Evolutionary conservation across 2,113 vertebrate species (phyloP).

Genomic region (Semicossyphus pulcher): DNA sequence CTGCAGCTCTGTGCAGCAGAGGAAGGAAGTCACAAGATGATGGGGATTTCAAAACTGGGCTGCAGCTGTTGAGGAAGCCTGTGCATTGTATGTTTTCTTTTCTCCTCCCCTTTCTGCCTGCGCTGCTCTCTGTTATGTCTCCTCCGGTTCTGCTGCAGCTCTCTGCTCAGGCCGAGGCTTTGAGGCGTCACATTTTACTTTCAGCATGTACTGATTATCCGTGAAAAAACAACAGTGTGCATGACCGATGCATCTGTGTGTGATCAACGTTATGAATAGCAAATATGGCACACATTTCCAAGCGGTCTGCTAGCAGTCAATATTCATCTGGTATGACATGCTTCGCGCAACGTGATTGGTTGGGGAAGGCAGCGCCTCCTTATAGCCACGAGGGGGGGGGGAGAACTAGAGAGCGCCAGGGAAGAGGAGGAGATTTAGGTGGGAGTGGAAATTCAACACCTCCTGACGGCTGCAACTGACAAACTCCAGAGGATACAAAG

Average conservation of each 20-base stretch:
- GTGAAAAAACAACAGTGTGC: conserved; percentile 39
- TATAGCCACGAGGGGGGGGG: conserved; percentile 61
- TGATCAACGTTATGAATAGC: conserved; percentile 51
- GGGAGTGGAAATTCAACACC: conserved; percentile 71
- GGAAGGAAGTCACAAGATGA: conserved; percentile 86
- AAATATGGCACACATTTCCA: conserved; percentile 52
- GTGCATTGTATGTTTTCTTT: conserved; percentile 72
- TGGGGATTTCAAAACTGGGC: conserved; percentile 82
- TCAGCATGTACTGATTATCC: conserved; percentile 26
- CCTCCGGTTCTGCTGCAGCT: conserved; percentile 12
- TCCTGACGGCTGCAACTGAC: conserved; percentile 63
- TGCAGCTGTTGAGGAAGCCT: conserved; percentile 84
- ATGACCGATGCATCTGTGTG: conserved; percentile 43
- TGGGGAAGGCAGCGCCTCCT: conserved; percentile 68
- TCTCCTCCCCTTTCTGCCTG: conserved; percentile 49
- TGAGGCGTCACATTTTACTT: conserved; percentile 19
- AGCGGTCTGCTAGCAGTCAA: conserved; percentile 45
- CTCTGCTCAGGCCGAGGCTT: conserved; percentile 5
- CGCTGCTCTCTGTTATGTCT: conserved; percentile 43
- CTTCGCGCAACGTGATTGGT: conserved; percentile 66
- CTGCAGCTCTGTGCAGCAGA: conserved; percentile 73
- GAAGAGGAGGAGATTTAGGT: conserved; percentile 55
- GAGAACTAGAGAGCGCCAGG: conserved; percentile 52
- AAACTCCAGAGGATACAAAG: conserved; percentile 66
- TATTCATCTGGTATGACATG: conserved; percentile 57